These are phyloP conservation scores for Drosophila nasuta DNA, from an alignment of 1,140 invertebrate genomes.

Conservation along the genomic window DNA sequence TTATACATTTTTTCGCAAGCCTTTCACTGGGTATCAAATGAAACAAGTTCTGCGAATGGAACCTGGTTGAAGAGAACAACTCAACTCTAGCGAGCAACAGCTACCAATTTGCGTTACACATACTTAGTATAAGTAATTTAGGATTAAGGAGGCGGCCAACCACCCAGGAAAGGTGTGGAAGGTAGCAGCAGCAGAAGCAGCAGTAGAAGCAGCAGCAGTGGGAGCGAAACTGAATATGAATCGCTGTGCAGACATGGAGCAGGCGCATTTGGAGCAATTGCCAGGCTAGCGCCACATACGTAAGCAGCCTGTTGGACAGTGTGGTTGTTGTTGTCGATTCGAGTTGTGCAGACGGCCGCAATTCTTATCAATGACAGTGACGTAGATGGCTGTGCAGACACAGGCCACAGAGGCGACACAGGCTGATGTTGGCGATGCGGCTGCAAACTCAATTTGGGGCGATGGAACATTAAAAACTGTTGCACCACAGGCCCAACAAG, in stretches of 20 bases:
- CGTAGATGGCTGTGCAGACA: constrained; percentile 74
- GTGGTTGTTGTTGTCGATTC: not conserved
- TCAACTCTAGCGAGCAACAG: constrained; percentile 27
- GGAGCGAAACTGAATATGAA: not conserved
- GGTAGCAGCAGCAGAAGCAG: not conserved
- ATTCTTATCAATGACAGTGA: constrained; percentile 81
- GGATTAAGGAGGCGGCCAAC: not conserved
- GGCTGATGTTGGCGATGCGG: constrained; percentile 7
- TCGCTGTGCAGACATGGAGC: constrained; percentile 55
- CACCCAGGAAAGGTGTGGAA: no score
- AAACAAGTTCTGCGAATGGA: not conserved
- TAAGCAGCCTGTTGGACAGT: constrained; percentile 55
- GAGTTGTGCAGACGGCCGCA: constrained; percentile 51
- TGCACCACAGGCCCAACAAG: constrained; percentile 65
- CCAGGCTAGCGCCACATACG: constrained; percentile 47
- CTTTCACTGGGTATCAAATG: not conserved
- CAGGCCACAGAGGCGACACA: not conserved
- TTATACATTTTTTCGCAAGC: not conserved
- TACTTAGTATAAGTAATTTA: constrained; percentile 20
- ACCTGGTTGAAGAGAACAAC: constrained; percentile 4
- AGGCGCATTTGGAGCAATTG: constrained; percentile 38
- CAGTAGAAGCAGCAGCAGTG: not conserved
- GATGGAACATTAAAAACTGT: constrained; percentile 82
- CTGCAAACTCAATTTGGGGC: constrained; percentile 72
- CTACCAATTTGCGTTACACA: constrained; percentile 9